phyloP scores from a whole-genome alignment of 2,797 vertebrate genomes.

The Notolabrus celidotus region DNA sequence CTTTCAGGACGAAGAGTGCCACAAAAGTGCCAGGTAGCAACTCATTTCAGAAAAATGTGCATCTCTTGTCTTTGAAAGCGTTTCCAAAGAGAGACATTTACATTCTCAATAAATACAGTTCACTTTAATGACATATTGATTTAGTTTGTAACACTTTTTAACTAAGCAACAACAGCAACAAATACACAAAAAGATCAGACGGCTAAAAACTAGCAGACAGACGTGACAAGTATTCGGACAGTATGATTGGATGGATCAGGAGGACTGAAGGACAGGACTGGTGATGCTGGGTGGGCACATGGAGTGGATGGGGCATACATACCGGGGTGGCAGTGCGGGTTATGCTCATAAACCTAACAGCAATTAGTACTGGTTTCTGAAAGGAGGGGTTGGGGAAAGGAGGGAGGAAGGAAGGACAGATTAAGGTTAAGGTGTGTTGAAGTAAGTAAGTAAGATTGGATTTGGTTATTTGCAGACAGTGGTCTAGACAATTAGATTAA shows the following conservation, averaged over 20 bases:
- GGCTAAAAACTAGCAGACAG: slow-evolving; percentile 25
- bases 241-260: slow-evolving; percentile 30
- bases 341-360: slow-evolving; percentile 99
- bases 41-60: too few relatives aligned
- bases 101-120: too few relatives aligned
- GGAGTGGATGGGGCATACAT: slow-evolving; percentile 87
- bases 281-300: slow-evolving; percentile 40
- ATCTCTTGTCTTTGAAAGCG: too few relatives aligned
- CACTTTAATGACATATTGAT: too few relatives aligned
- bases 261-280: slow-evolving; percentile 43
- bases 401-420: slow-evolving; percentile 83
- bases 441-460: slow-evolving; percentile 15
- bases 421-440: slow-evolving; percentile 77
- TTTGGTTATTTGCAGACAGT: slow-evolving; percentile 24
- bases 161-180: slow-evolving; percentile 6
- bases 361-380: slow-evolving; percentile 99
- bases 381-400: slow-evolving; percentile 83
- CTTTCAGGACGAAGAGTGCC: too few relatives aligned
- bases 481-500: not conserved
- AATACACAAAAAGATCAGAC: slow-evolving; percentile 33
- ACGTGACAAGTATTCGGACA: slow-evolving; percentile 42
- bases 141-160: not conserved
- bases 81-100: too few relatives aligned
- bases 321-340: slow-evolving; percentile 94
- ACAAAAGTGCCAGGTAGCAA: too few relatives aligned